Conservation (phyloP, 2,888 invertebrate species). For the Drosophila cracens region DNA sequence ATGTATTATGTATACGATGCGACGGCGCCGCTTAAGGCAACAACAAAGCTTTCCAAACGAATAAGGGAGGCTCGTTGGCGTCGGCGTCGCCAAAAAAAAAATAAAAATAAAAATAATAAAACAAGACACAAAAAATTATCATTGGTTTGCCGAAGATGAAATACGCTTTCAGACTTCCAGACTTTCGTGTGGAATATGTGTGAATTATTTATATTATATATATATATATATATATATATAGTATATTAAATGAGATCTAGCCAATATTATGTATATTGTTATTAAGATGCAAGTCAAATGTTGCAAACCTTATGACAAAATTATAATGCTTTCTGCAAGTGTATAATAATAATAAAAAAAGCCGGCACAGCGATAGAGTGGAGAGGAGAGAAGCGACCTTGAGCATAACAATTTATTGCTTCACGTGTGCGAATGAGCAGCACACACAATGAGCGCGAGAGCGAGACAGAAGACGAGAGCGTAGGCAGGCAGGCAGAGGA, state of each 20-base stretch:
- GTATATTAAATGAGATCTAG: not conserved
- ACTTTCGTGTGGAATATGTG: not conserved
- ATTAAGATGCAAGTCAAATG: not conserved
- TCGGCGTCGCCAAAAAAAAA: constrained; percentile 26
- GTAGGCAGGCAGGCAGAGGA: not conserved
- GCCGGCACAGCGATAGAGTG: not conserved
- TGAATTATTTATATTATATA: not conserved
- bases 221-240: not conserved
- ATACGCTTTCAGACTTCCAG: not conserved
- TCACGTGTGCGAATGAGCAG: constrained; percentile 81
- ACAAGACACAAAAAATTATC: not conserved
- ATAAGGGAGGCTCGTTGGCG: constrained; percentile 75
- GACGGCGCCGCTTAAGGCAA: constrained; percentile 27
- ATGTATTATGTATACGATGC: constrained; percentile 4
- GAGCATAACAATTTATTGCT: constrained; percentile 83
- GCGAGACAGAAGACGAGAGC: constrained; percentile 21
- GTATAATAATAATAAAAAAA: constrained; percentile 18
- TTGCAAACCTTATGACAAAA: not conserved
- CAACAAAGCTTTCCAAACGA: constrained; percentile 39
- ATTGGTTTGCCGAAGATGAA: not conserved
- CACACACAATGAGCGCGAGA: constrained; percentile 26
- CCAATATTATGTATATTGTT: not conserved
- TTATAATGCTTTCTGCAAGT: not conserved
- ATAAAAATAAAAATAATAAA: constrained; percentile 16
- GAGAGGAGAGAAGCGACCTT: constrained; percentile 70